Evolutionary conservation across 1,140 invertebrate genomes (phyloP), one percentile per base, ranked within the genome.

Genomic region (Eufriesea mexicana): DNA sequence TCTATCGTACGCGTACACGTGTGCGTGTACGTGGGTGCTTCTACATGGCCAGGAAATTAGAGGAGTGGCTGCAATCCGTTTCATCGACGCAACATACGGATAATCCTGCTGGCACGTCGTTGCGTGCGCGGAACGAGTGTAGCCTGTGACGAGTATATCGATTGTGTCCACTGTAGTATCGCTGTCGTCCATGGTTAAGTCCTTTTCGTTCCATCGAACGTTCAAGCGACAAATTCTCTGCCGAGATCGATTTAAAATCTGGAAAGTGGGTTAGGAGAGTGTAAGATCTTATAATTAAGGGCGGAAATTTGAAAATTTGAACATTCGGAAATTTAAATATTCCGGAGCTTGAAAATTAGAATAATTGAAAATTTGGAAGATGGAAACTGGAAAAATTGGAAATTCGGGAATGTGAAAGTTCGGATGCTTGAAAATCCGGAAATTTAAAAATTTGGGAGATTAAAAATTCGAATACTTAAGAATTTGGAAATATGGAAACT

Each of bases 71-170:
- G 47, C 78, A 25, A 49, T 73, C 51, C 78, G 23, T 62, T 71
- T 72, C 16, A 49, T 51, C 45, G 68, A 62, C 47, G 57, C 49
- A 55, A 42, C 18, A 16, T 62, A 25, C 12, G 45, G 62, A 75
- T 79, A 71, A 86, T 75, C 10, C 64, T 55, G 57, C 47, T 47
- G 51, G 28, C 51, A 57, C 57, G 23, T 67, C 8, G 28, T 84
- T 84, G 49, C 57, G 55, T 20, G 54, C 42, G 35, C 62, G 78
- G n/a, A 67, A 55, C 55, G 66, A 77, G n/a, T 75, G 66, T 74
- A 61, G 0, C n/a, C 42, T n/a, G 18, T 51, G 55, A 62, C 59
- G 82, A 49, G 57, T 42, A 84, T 49, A 67, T 25, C 47, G 81
- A 74, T 59, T 25, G 45, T 25, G 28, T 23, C 42, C 18, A 28